These are phyloP conservation scores for Microhierax caerulescens DNA, from an alignment of 2,797 vertebrate species.

Conservation along the genomic window DNA sequence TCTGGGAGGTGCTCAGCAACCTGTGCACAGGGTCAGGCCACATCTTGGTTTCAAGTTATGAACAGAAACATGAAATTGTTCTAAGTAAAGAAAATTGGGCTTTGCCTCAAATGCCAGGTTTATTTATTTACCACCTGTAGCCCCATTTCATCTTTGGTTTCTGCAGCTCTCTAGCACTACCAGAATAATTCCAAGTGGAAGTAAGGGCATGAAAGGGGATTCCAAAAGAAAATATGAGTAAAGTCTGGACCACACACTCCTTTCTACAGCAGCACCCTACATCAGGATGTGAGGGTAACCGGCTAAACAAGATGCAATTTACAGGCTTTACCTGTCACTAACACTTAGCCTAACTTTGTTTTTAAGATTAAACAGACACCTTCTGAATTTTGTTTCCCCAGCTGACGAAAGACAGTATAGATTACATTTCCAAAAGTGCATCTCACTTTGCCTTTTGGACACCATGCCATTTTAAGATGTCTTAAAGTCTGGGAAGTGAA, in stretches of 20 bases:
- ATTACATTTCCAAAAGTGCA: neutral
- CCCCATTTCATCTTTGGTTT: neutral
- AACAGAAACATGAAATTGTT: neutral
- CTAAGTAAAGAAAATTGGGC: neutral
- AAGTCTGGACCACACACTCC: neutral
- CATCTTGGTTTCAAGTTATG: neutral
- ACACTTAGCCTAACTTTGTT: neutral
- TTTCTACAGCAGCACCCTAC: neutral
- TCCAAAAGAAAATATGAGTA: neutral
- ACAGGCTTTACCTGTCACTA: neutral
- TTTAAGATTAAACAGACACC: neutral
- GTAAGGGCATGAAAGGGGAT: neutral
- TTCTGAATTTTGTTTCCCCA: neutral
- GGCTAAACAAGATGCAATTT: neutral
- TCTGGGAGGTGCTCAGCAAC: neutral
- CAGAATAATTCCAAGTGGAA: neutral
- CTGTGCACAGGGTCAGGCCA: neutral
- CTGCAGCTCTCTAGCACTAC: neutral
- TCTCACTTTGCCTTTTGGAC: neutral
- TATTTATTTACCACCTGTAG: neutral
- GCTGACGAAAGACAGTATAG: neutral
- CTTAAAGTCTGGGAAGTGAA: neutral
- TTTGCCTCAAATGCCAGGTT: neutral
- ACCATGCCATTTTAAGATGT: neutral
- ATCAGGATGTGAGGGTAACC: neutral